Base-by-base conservation (phyloP, 1,140 invertebrate species). In the Drosophila nikananu region DNA sequence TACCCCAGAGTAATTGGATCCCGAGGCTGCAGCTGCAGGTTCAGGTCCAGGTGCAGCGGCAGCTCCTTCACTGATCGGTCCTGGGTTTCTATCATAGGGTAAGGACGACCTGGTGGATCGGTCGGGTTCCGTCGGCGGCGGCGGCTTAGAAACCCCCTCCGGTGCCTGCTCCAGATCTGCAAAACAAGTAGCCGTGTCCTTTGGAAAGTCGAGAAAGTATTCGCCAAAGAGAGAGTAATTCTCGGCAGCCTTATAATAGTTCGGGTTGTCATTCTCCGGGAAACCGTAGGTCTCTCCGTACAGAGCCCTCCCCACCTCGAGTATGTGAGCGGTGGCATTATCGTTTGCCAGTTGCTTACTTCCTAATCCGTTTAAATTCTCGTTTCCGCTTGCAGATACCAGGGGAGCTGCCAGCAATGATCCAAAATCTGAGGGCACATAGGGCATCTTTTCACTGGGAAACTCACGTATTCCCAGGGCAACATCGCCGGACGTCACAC, bases 201-300 rank as follows among this genome's bases (percentile, higher is more conserved):
- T 55, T 13, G 80, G 77, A 51, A 86, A 87, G 64, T 87, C 84
- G 0, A 83, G 55, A 58, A 71, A 83, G 27, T 58, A 37, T 2
- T 90, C 68, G 6, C 84, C 84, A 9, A 54, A 67, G 0, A 92
- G 35, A 0, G 91, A 81, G 54, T 90, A 92, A 13, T 80, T 83
- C 64, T 92, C 82, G 21, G 91, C 91, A 5, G 91, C 91, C 73
- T 87, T 82, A 57, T 74, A 89, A 27, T 90, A 91, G 30, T 86
- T 81, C 0, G 35, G 55, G n/a, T 44, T 77, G 46, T 77, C 82
- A n/a, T 72, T 58, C 9, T 80, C 54, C 35, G 91, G 91, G 51
- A 90, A 81, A 0, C 80, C 84, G 0, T 48, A 63, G 7, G 49
- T 76, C 21, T 91, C 77, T 7, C 61, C 75, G 23, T 83, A 81